Conservation (phyloP, 2,888 invertebrate species). For the Caenorhabditis panamensis region DNA sequence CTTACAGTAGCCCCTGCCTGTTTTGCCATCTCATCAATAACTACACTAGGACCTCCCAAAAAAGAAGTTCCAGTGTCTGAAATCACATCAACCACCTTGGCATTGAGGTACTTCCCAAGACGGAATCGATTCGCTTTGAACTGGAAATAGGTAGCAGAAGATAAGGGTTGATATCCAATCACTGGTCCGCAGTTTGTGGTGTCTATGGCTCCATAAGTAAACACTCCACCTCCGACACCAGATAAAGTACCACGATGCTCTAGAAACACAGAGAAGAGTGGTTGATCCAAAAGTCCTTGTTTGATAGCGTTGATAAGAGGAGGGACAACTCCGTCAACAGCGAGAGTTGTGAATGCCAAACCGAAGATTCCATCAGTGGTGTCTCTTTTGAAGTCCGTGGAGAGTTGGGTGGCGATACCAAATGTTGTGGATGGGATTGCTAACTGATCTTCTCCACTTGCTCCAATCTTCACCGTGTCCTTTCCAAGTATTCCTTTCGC, state of each 20-base stretch:
- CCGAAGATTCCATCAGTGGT: constrained; percentile 75
- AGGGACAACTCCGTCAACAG: constrained; percentile 92
- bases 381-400: constrained; percentile 69
- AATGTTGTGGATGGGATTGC: constrained; percentile 72
- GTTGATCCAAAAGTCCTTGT: constrained; percentile 83
- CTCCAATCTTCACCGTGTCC: constrained; percentile 86
- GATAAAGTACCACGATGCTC: constrained; percentile 68
- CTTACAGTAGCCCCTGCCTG: constrained; percentile 36
- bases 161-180: constrained; percentile 69
- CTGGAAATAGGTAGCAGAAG: constrained; percentile 70
- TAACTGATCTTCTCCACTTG: constrained; percentile 60
- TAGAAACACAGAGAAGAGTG: constrained; percentile 74
- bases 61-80: constrained; percentile 66
- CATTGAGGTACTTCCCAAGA: constrained; percentile 47
- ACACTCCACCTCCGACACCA: constrained; percentile 70
- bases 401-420: constrained; percentile 72
- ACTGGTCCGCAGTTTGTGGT: constrained; percentile 72
- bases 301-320: constrained; percentile 93
- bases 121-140: constrained; percentile 63
- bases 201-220: constrained; percentile 80
- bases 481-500: constrained; percentile 94
- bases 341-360: constrained; percentile 85
- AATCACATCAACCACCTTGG: constrained; percentile 54
- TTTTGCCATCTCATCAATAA: constrained; percentile 54
- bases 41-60: constrained; percentile 65